phyloP scores from a whole-genome alignment of 2,113 vertebrate species.

The Orcinus orca region DNA sequence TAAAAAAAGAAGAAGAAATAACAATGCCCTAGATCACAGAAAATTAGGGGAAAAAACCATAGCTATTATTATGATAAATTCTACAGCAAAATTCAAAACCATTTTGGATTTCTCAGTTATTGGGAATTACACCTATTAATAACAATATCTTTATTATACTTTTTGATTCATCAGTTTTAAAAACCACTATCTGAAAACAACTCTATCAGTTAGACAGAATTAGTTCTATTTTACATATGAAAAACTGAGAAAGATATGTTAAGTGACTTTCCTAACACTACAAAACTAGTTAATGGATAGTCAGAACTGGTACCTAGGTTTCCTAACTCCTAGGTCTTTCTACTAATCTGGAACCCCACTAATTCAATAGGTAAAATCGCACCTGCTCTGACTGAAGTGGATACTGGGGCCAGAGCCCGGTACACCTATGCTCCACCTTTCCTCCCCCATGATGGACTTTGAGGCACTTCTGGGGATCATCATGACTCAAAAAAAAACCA shows the following conservation, averaged over 20 bases:
- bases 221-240: neutral
- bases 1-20: neutral
- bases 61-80: neutral
- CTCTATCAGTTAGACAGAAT: neutral
- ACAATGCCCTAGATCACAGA: neutral
- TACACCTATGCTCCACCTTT: neutral
- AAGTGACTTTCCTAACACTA: neutral
- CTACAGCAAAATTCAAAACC: neutral
- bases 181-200: neutral
- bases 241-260: neutral
- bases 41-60: neutral
- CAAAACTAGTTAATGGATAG: neutral
- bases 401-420: neutral
- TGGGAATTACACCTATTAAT: neutral
- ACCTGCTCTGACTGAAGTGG: neutral
- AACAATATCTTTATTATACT: neutral
- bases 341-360: neutral
- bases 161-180: neutral
- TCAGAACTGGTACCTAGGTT: neutral
- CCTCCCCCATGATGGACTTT: neutral
- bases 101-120: conserved; percentile 13
- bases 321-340: conserved; percentile 19
- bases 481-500: neutral
- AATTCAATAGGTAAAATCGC: neutral
- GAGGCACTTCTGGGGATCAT: neutral